Evolutionary conservation across 1,140 invertebrate species (phyloP).

Genomic region (Chironomus tepperi): DNA sequence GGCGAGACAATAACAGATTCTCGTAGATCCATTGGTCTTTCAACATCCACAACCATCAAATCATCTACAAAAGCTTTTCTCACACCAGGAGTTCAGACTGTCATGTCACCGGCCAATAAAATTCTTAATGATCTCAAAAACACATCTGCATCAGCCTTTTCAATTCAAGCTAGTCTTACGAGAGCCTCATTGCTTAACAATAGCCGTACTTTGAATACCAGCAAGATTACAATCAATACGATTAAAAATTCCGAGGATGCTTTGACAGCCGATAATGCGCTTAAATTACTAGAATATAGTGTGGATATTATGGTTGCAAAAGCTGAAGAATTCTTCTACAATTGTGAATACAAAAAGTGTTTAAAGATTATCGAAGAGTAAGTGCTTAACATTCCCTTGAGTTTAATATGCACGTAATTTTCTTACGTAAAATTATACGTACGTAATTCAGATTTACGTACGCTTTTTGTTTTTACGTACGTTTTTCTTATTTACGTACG

Average conservation of each 20-base stretch:
- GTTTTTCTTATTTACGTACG: too few species aligned
- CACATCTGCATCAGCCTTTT: slow-evolving; percentile 33
- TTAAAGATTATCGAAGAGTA: slow-evolving; percentile 63
- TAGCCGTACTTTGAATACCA: neutral
- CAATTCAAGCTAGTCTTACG: slow-evolving; percentile 35
- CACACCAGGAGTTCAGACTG: slow-evolving; percentile 30
- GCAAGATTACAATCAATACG: neutral
- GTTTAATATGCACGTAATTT: slow-evolving; percentile 11
- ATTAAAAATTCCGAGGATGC: neutral
- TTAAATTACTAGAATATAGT: slow-evolving; percentile 49
- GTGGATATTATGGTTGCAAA: slow-evolving; percentile 66
- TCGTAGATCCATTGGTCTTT: neutral
- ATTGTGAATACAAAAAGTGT: slow-evolving; percentile 75
- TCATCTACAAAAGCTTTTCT: slow-evolving; percentile 15
- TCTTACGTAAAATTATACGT: slow-evolving; percentile 11
- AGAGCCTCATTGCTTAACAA: slow-evolving; percentile 29
- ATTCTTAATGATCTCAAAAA: slow-evolving; percentile 37
- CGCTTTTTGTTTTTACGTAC: too few species aligned
- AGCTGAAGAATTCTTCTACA: slow-evolving; percentile 77
- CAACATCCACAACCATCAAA: neutral
- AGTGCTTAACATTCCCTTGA: slow-evolving; percentile 31
- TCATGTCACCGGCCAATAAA: slow-evolving; percentile 39
- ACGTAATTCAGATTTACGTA: too few species aligned
- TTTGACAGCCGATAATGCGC: neutral
- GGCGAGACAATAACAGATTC: neutral